Evolutionary conservation across 2,888 invertebrate genomes (phyloP), one percentile per base, ranked within the genome.

Genomic region (Heliconius ethilla): DNA sequence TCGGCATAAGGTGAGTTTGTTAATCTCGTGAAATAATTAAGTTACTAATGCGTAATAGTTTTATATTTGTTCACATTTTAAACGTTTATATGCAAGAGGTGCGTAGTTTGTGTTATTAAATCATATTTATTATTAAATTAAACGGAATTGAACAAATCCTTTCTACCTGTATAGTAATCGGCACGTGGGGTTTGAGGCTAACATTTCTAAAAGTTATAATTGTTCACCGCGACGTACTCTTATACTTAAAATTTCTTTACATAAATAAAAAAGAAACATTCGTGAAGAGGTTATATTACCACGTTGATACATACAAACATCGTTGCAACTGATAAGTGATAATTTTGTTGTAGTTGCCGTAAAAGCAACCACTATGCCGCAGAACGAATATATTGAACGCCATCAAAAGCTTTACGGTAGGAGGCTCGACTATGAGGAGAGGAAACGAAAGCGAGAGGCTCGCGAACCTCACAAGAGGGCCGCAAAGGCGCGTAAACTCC

Each of bases 381-480:
- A 99, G 96, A 99, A 99, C 96, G 99, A 99, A 94, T 99, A 99
- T 91, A 99, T 99, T 94, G 99, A 99, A 87, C 96, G 99, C 82
- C 99, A 99, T 92, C 97, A 98, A 89, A 99, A 99, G 92, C 96
- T 99, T 62, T 97, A 98, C 95, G 99, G 99, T 88, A 96, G 98
- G 86, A 96, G 99, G 81, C 96, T 99, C 81, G 99, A 99, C 95
- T 98, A 99, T 96, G 98, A 99, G 93, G 99, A 99, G 91, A 95
- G 98, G 80, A 98, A 98, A 92, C 95, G 99, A 59, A 99, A 99
- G 93, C 97, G 97, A 86, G 98, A 99, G 91, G 99, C 99, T 7
- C 97, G 99, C 84, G 97, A 97, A 89, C 98, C 98, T 2, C 99
- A 99, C 90, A 97, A 98, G 87, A 95, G 97, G 70, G 97, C 99